Conservation (phyloP, 2,113 vertebrate genomes). For the Ploceus nigricollis region DNA sequence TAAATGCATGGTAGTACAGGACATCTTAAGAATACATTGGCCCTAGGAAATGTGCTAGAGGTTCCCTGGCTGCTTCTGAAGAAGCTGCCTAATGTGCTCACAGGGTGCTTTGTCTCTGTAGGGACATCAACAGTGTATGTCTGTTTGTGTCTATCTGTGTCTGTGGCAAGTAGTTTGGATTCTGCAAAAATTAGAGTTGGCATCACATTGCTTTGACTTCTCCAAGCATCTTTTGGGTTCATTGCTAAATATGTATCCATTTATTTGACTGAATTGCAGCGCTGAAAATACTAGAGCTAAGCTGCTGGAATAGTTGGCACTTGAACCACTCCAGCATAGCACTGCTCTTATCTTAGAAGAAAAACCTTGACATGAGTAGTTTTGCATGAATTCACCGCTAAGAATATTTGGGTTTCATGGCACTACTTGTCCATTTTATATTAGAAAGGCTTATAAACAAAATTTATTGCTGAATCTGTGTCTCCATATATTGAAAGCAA, state of each 20-base stretch:
- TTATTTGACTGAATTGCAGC: neutral
- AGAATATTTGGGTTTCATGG: neutral
- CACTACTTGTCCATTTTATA: neutral
- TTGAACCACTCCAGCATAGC: neutral
- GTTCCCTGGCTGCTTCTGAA: neutral
- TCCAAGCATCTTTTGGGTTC: neutral
- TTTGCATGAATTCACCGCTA: neutral
- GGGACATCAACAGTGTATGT: no score
- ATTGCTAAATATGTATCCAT: neutral
- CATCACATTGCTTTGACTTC: neutral
- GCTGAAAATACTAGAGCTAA: neutral
- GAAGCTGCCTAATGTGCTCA: neutral
- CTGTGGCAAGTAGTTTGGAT: neutral
- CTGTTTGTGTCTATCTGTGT: neutral
- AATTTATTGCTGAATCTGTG: neutral
- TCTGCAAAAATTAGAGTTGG: neutral
- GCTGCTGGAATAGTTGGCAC: neutral
- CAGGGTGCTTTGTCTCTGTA: neutral
- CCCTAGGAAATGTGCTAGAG: neutral
- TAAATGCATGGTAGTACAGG: neutral
- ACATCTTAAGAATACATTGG: neutral
- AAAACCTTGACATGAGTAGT: neutral
- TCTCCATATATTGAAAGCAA: neutral
- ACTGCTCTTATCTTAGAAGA: neutral
- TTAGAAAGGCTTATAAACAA: neutral